phyloP scores from a whole-genome alignment of 2,797 vertebrate genomes.

The Chanos chanos region DNA sequence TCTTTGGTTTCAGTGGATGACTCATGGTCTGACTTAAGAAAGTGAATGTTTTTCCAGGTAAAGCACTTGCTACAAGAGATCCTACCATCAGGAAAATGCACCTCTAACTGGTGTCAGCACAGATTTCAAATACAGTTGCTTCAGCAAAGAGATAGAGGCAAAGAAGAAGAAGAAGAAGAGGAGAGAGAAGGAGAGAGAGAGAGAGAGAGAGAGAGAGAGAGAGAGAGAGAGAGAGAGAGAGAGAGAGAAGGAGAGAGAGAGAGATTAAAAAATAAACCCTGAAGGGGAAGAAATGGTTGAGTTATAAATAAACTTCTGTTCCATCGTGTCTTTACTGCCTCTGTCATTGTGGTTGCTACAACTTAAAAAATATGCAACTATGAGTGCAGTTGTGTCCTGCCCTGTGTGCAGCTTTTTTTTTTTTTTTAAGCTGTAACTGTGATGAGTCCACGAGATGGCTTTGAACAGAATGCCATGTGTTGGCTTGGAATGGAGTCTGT shows the following conservation, averaged over 20 bases:
- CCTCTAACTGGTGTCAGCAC: background rate
- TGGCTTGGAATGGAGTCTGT: background rate
- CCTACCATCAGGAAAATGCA: background rate
- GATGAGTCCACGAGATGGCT: slow-evolving; percentile 6
- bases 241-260: too few species aligned
- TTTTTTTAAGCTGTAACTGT: background rate
- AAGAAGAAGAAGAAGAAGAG: background rate
- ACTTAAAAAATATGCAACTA: slow-evolving; percentile 25
- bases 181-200: background rate
- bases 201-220: background rate
- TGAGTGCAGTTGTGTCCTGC: too few species aligned
- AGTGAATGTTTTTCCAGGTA: slow-evolving; percentile 24
- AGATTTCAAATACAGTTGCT: too few species aligned
- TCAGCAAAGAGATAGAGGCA: background rate
- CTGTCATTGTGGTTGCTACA: background rate
- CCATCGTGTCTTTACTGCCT: background rate
- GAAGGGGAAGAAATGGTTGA: background rate
- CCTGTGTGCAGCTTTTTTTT: slow-evolving; percentile 8
- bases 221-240: background rate
- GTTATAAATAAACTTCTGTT: slow-evolving; percentile 6
- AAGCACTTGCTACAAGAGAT: background rate
- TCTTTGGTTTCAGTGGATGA: slow-evolving; percentile 13
- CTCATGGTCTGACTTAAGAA: slow-evolving; percentile 29
- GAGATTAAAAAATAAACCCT: too few species aligned
- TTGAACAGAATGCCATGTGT: slow-evolving; percentile 23